phyloP scores from a whole-genome alignment of 2,888 invertebrate species.

The Philhelius pedissequus region DNA sequence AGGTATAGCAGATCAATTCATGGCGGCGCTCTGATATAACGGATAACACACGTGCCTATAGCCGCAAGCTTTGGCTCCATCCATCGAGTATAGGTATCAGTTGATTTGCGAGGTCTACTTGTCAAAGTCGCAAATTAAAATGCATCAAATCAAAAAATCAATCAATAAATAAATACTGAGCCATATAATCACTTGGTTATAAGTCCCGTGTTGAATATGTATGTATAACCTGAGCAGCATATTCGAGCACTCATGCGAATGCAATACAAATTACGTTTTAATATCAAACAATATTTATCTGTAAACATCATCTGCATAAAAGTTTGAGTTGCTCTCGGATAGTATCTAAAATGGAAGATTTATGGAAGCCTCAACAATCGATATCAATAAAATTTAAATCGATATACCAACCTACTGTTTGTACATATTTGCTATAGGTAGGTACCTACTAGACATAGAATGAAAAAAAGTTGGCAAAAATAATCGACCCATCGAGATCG shows the following conservation, averaged over 20 bases:
- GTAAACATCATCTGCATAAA: conserved; percentile 53
- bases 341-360: conserved; percentile 21
- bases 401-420: background rate
- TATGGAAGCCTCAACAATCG: conserved; percentile 39
- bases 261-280: conserved; percentile 42
- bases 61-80: conserved; percentile 11
- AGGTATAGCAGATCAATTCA: background rate
- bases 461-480: background rate
- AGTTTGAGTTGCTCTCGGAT: conserved; percentile 12
- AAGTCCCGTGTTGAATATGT: conserved; percentile 38
- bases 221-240: too few species aligned
- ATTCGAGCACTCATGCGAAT: conserved; percentile 31
- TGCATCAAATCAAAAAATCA: conserved; percentile 65
- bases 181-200: background rate
- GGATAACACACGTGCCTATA: conserved; percentile 21
- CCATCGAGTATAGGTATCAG: too few species aligned
- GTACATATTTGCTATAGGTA: background rate
- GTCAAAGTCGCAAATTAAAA: conserved; percentile 59
- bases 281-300: conserved; percentile 13
- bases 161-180: conserved; percentile 36
- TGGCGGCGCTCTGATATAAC: background rate
- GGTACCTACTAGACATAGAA: background rate
- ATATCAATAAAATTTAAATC: conserved; percentile 54
- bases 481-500: background rate
- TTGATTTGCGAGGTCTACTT: conserved; percentile 55